phyloP scores from a whole-genome alignment of 1,140 invertebrate species.

The Cydia splendana region DNA sequence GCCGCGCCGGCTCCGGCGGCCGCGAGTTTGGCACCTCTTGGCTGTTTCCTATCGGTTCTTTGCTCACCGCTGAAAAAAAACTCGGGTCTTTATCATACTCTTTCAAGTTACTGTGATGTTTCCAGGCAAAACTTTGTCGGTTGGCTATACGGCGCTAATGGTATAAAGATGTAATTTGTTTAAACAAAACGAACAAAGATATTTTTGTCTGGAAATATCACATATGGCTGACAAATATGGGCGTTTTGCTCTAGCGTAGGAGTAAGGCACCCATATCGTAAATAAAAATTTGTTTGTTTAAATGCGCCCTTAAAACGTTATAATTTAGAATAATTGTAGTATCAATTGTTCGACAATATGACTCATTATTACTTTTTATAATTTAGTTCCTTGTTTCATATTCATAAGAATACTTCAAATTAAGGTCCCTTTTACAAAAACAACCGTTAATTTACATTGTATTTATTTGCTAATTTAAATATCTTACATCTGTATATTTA shows the following conservation, averaged over 20 bases:
- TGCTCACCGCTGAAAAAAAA: constrained; percentile 51
- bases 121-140: constrained; percentile 2
- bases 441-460: constrained; percentile 50
- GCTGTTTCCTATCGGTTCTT: constrained; percentile 49
- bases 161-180: background rate
- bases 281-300: background rate
- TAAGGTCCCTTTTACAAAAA: constrained; percentile 46
- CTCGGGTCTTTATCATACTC: background rate
- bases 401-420: background rate
- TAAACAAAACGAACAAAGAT: background rate
- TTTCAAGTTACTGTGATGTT: background rate
- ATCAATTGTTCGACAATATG: background rate
- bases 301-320: background rate
- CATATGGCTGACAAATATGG: background rate
- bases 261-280: background rate
- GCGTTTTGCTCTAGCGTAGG: background rate
- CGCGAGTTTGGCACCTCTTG: constrained; percentile 58
- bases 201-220: background rate
- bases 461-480: constrained; percentile 70
- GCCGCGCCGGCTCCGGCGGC: constrained; percentile 58
- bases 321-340: background rate
- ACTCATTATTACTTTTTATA: constrained; percentile 3
- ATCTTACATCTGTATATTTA: constrained; percentile 61
- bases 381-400: background rate
- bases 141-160: background rate